Evolutionary conservation across 2,113 vertebrate species (phyloP), one percentile per base, ranked within the genome.

Genomic region (Lophura nycthemera): DNA sequence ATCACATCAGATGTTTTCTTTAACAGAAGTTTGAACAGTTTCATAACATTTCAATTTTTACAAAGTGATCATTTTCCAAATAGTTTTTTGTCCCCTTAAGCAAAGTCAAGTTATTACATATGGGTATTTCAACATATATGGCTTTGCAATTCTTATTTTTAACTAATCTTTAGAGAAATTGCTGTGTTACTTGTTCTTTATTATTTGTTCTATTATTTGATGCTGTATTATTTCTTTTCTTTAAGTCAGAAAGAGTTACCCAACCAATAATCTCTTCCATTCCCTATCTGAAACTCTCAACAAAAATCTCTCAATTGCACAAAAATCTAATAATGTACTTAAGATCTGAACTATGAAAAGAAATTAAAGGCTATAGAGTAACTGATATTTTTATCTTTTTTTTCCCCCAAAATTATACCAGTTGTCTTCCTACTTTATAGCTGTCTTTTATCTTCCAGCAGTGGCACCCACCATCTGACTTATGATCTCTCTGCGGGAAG

Each of bases 341-440:
- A 90, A 93, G 94, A 71, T 11, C 42, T 78, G 57, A 96, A 92
- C 38, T 78, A 24, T 96, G 95, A 94, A 96, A 95, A 87, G 80
- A 94, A 96, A 96, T 94, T 95, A 95, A 88, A 89, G 81, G 77
- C 88, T 92, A 84, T 92, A 90, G 80, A 86, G 80, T 75, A 61
- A 12, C 40, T 52, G 47, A 59, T 59, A 59, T 71, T 71, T 73
- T 42, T 57, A 22, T 73, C 38, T 40, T 56, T 73, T 36, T 19
- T 72, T 90, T 90, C 11, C 56, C 30, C 56, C 32, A 4, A n/a
- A 94, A 96, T 96, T 92, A 88, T 48, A 92, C 86, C 92, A 90
- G 91, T 96, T 96, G 92, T 95, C 83, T 96, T 93, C 63, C 94
- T 96, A 94, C 90, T 96, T 96, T 93, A 90, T 89, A 38, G 86